phyloP scores from a whole-genome alignment of 2,888 invertebrate species.

The Drosophila limbata region DNA sequence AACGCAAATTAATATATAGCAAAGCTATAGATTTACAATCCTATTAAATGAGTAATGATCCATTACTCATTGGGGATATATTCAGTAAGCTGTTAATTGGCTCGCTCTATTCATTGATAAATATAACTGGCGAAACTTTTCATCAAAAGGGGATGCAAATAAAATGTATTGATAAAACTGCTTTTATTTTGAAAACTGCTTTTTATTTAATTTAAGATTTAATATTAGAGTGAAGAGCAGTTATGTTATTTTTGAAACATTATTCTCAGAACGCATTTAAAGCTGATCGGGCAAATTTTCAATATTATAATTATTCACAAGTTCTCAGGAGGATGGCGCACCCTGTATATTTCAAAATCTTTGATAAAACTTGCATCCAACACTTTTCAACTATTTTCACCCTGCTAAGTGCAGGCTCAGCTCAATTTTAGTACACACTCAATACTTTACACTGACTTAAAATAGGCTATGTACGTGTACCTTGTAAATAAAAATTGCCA shows the following conservation, averaged over 20 bases:
- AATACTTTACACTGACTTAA: background rate
- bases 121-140: background rate
- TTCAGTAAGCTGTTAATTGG: slow-evolving; percentile 15
- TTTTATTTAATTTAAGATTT: background rate
- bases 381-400: too few relatives aligned
- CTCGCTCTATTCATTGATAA: background rate
- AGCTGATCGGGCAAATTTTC: too few relatives aligned
- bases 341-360: too few relatives aligned
- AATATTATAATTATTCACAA: too few relatives aligned
- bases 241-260: background rate
- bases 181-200: rapidly evolving
- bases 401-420: background rate
- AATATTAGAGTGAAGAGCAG: background rate
- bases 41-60: slow-evolving; percentile 8
- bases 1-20: slow-evolving; percentile 37
- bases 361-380: too few relatives aligned
- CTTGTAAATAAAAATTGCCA: slow-evolving; percentile 3
- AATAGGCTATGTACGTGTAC: background rate
- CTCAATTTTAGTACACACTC: background rate
- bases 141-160: background rate
- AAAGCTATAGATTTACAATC: slow-evolving; percentile 9
- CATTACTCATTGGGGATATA: slow-evolving; percentile 1
- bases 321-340: too few relatives aligned
- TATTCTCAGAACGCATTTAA: too few relatives aligned
- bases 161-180: background rate